A percentile compares a stretch with the other conserved stretches of the same genome.
Conservation (phyloP, 2,113 vertebrate species). For the Platysteira castanea region DNA sequence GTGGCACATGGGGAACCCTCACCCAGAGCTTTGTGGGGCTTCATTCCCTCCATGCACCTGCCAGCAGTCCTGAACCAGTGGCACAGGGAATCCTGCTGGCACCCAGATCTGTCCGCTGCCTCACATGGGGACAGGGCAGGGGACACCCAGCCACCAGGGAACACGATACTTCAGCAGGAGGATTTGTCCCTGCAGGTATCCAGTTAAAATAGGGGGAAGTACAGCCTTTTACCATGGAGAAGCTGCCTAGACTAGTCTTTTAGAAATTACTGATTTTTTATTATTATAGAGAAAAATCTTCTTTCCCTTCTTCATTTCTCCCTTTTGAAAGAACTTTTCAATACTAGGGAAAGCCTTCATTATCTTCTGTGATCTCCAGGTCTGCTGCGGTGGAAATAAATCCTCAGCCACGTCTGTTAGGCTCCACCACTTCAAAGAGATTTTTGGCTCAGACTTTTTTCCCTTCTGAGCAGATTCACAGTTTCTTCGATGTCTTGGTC, state of each 20-base stretch:
- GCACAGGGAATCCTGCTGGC: neutral
- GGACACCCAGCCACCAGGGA: neutral
- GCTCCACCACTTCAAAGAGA: constrained; percentile 17
- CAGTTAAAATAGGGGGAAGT: neutral
- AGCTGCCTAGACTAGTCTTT: constrained; percentile 34
- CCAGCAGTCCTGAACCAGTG: neutral
- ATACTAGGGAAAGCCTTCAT: constrained; percentile 27
- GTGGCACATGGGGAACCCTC: neutral
- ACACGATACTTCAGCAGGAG: fast-evolving
- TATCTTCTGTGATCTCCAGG: constrained; percentile 12
- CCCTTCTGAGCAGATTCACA: constrained; percentile 7
- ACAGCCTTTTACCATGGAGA: neutral
- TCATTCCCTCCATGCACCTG: neutral
- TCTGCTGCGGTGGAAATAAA: constrained; percentile 36
- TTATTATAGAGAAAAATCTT: neutral
- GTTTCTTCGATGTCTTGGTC: constrained; percentile 35
- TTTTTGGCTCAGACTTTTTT: constrained; percentile 7
- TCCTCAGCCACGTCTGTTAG: constrained; percentile 30
- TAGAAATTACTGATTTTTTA: neutral
- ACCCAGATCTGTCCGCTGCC: neutral
- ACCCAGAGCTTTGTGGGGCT: neutral
- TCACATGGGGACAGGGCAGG: neutral
- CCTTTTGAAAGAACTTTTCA: constrained; percentile 31
- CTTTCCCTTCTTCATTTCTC: constrained; percentile 26
- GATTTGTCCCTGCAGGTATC: neutral